Evolutionary conservation across 2,797 vertebrate species (phyloP).

Genomic region (Intellagama lesueurii): DNA sequence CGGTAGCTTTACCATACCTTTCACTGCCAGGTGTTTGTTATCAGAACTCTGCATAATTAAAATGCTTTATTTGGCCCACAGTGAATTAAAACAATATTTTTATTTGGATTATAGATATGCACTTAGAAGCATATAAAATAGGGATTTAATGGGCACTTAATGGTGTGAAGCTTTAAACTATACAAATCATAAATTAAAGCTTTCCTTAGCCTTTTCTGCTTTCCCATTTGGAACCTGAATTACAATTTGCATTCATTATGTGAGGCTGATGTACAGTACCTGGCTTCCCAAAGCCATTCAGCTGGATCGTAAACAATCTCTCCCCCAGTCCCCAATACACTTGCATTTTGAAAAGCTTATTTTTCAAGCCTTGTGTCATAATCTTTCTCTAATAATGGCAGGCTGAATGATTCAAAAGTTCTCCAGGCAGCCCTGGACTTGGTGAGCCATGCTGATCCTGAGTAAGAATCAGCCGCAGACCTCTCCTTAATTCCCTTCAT

Average conservation of each 20-base stretch:
- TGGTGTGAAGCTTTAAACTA: constrained; percentile 55
- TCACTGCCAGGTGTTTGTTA: constrained; percentile 57
- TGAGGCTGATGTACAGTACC: constrained; percentile 26
- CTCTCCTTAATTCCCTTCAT: constrained; percentile 13
- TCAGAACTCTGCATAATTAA: constrained; percentile 60
- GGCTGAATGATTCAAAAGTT: constrained; percentile 3
- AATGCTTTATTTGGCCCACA: constrained; percentile 58
- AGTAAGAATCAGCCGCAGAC: neutral
- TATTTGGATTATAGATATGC: constrained; percentile 53
- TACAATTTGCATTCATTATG: constrained; percentile 46
- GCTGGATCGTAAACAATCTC: constrained; percentile 17
- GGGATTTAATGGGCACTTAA: constrained; percentile 62
- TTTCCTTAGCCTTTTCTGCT: constrained; percentile 51
- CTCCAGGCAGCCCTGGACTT: constrained; percentile 5
- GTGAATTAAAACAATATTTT: constrained; percentile 66
- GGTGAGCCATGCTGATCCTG: neutral
- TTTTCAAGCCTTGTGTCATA: neutral
- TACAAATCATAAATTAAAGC: constrained; percentile 64
- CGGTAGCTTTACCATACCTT: constrained; percentile 48
- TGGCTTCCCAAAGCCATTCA: constrained; percentile 41
- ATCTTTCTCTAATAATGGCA: constrained; percentile 14
- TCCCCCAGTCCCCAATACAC: neutral
- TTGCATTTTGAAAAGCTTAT: constrained; percentile 35
- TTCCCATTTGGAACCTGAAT: constrained; percentile 60
- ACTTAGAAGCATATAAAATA: constrained; percentile 61